Percentiles rank a stretch among this genome's conserved stretches.
Evolutionary conservation across 2,797 vertebrate species (phyloP).

Genomic region (Oreochromis grahami): DNA sequence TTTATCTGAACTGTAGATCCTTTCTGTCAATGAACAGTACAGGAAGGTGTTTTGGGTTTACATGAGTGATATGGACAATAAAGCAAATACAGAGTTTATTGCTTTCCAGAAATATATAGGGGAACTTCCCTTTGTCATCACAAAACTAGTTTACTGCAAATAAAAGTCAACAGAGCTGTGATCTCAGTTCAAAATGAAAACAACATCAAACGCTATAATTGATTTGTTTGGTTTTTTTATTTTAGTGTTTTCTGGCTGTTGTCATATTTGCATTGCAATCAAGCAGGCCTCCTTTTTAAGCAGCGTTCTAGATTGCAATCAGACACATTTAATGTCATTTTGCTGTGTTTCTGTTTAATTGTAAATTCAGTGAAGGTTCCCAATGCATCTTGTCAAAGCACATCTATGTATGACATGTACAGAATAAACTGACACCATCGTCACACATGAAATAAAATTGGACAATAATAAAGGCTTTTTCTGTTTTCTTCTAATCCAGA

Average conservation of each 20-base stretch:
- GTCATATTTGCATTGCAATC: not conserved
- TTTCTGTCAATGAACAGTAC: not conserved
- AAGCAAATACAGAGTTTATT: constrained; percentile 40
- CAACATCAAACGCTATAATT: not conserved
- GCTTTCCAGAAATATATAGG: constrained; percentile 25
- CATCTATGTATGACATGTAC: not conserved
- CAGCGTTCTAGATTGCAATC: not conserved
- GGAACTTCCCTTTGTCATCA: not conserved
- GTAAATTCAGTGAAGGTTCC: not conserved
- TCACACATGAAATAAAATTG: not conserved
- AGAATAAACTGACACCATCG: not conserved
- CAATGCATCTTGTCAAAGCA: not conserved
- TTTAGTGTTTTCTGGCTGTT: not conserved
- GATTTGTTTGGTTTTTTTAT: not conserved
- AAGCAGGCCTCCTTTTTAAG: not conserved
- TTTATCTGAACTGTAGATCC: not conserved
- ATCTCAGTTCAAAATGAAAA: constrained; percentile 25
- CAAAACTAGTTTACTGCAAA: not conserved
- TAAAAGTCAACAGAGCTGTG: constrained; percentile 13
- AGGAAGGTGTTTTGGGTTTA: not conserved
- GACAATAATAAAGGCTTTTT: not conserved
- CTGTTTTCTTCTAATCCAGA: constrained; percentile 65
- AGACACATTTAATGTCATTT: not conserved
- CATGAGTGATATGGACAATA: constrained; percentile 1
- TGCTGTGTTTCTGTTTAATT: constrained; percentile 1